Conservation (phyloP, 2,888 invertebrate genomes). For the Cyclophora punctaria region DNA sequence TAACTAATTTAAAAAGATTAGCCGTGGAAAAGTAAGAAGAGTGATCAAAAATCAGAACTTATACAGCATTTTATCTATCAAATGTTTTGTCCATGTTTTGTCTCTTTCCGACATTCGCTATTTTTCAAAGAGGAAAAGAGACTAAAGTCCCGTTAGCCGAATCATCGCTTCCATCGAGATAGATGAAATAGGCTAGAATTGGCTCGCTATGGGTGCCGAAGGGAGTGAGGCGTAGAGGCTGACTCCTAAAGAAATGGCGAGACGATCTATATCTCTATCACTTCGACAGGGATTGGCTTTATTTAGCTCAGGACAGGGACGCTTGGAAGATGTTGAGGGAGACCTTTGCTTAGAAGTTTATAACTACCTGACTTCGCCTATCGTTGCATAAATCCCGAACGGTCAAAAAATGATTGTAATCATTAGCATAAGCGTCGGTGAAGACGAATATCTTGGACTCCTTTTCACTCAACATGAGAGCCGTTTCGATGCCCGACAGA, state of each 20-base stretch:
- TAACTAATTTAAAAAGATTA: too few species aligned
- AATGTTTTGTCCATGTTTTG: too few species aligned
- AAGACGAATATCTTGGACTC: conserved; percentile 44
- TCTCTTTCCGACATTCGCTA: too few species aligned
- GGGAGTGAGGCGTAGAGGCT: background rate
- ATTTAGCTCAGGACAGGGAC: too few species aligned
- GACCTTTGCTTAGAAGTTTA: background rate
- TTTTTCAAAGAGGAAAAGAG: too few species aligned
- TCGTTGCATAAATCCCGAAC: conserved; percentile 27
- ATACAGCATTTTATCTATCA: too few species aligned
- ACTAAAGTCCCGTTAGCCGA: too few species aligned
- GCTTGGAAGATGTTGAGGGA: too few species aligned
- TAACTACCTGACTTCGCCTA: conserved; percentile 29
- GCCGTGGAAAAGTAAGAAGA: too few species aligned
- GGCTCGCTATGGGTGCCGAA: background rate
- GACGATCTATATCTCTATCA: too few species aligned
- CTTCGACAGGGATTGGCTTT: too few species aligned
- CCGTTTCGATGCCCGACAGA: conserved; percentile 41
- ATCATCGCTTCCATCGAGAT: background rate
- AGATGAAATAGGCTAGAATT: background rate
- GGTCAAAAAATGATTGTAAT: conserved; percentile 18
- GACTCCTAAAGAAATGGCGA: background rate
- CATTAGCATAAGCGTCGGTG: conserved; percentile 47
- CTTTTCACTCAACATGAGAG: conserved; percentile 30
- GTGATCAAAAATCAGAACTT: too few species aligned